Evolutionary conservation across 64 coral and sea anemone genomes (phyloP), one percentile per base, ranked within the genome.

Genomic region (Montipora foliosa): DNA sequence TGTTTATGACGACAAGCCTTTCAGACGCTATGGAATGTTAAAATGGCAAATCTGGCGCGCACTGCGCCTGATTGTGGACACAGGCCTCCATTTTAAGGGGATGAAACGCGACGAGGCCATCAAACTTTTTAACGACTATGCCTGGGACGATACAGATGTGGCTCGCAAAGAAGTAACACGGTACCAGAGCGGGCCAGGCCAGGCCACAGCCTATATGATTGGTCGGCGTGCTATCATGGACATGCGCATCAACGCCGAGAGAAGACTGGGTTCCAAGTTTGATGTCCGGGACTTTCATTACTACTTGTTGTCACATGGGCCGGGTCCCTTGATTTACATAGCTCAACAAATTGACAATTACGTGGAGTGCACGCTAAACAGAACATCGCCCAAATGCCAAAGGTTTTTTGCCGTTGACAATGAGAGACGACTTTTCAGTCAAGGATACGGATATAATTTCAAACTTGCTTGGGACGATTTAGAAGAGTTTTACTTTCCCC

Each of bases 1-100:
- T 81, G 81, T 82, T 6, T 93, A 93, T 74, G 49, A 74, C 3
- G 47, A 55, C n/a, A 10, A 58, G 37, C 75, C 82, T 6, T 20
- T 93, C 6, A 85, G 87, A 87, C 22, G 49, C 2, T 93, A 88
- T 52, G 92, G 92, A 29, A 93, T 93, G 92, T 48, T 93, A 19
- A 93, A 93, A 74, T 93, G 92, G 92, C 92, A 93, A 88, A 88
- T 93, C 53, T 93, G 92, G 92, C 92, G 92, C n/a, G 92, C 92
- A 17, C 59, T 93, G 10, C 92, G 92, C 19, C 92, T 93, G 0
- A 93, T 93, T 74, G 84, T 93, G 16, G 92, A 93, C 44, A 93
- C 92, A 45, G 92, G 92, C 46, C 75, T 93, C 19, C 92, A 93
- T 67, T 88, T 88, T 22, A 93, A 88, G 87, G 92, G 92, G 8